Percentiles rank a stretch among this genome's conserved stretches.
These are phyloP conservation scores for Streblospio benedicti DNA, from an alignment of 1,140 invertebrate genomes.

Conservation along the genomic window DNA sequence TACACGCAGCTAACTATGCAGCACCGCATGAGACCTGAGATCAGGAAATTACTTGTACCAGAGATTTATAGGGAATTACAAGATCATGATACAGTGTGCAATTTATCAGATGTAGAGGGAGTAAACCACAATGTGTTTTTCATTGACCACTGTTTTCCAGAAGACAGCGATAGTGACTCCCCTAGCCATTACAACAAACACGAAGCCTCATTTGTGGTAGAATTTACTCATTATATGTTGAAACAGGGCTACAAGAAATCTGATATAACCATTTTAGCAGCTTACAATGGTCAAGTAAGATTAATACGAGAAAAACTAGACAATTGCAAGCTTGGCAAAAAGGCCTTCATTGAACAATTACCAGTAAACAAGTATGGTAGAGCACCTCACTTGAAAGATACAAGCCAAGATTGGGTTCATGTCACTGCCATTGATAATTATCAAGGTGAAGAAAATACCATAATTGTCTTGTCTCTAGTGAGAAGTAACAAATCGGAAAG, in stretches of 20 bases:
- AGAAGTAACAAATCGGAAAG: constrained; percentile 57
- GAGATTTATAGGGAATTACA: constrained; percentile 33
- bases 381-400: constrained; percentile 24
- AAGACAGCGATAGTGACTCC: constrained; percentile 21
- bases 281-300: constrained; percentile 51
- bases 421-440: constrained; percentile 52
- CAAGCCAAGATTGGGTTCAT: constrained; percentile 6
- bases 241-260: constrained; percentile 33
- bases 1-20: constrained; percentile 34
- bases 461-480: constrained; percentile 70
- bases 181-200: constrained; percentile 27
- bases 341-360: no score
- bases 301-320: constrained; percentile 47
- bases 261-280: constrained; percentile 40
- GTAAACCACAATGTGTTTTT: constrained; percentile 32
- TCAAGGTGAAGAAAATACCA: constrained; percentile 73
- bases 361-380: no score
- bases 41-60: constrained; percentile 34
- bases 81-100: constrained; percentile 25
- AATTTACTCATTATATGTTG: constrained; percentile 31
- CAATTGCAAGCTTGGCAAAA: no score
- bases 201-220: constrained; percentile 30
- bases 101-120: constrained; percentile 25
- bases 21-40: constrained; percentile 48
- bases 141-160: constrained; percentile 26